phyloP scores from a whole-genome alignment of 2,113 vertebrate species.

The Grammomys dolichurus region DNA sequence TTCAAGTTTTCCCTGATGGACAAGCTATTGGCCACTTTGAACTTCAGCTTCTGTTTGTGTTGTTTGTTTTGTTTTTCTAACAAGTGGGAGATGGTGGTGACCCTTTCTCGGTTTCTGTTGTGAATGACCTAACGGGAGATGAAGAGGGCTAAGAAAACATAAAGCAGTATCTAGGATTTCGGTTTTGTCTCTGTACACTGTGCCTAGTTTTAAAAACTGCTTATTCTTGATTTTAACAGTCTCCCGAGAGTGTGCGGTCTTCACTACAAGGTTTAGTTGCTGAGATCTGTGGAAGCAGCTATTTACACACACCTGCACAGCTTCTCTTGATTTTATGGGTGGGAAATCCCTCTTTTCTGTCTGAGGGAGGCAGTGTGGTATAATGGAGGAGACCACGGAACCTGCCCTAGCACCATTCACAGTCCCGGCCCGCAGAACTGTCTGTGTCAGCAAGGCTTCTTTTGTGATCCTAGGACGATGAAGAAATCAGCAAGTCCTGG shows the following conservation, averaged over 20 bases:
- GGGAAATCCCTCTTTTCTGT: constrained; percentile 8
- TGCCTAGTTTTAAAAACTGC: not conserved
- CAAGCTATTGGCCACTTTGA: not conserved
- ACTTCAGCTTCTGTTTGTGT: not conserved
- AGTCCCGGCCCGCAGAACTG: not conserved
- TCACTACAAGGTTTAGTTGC: constrained; percentile 4
- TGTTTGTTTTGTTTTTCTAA: not conserved
- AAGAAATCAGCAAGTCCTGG: not conserved
- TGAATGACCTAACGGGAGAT: not conserved
- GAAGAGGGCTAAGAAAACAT: constrained; percentile 38
- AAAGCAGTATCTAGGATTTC: not conserved
- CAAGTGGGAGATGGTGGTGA: not conserved
- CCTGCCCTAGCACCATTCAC: not conserved
- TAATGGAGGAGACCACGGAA: not conserved
- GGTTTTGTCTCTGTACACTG: not conserved
- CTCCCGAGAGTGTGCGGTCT: not conserved
- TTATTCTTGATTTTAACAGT: not conserved
- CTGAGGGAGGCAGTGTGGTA: not conserved
- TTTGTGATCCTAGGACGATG: not conserved
- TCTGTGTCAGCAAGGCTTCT: not conserved
- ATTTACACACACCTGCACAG: not conserved
- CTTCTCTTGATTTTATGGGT: constrained; percentile 10
- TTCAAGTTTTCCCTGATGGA: not conserved
- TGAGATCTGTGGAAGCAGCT: constrained; percentile 21
- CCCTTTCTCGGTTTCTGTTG: not conserved